Percentiles rank a stretch among this genome's conserved stretches.
phyloP scores from a whole-genome alignment of 2,888 invertebrate species.

The Pomacea canaliculata region DNA sequence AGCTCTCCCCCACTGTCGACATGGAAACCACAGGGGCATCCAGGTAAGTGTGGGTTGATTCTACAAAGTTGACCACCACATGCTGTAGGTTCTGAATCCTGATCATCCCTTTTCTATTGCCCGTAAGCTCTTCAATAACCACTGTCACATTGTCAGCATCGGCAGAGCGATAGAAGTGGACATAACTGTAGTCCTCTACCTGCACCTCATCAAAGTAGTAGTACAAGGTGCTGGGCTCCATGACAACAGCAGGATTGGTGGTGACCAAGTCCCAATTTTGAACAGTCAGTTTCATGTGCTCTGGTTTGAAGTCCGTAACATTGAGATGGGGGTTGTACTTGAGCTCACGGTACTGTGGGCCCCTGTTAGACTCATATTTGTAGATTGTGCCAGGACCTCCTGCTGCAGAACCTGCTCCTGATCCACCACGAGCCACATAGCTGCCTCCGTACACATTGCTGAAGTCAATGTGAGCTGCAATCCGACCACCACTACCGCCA shows the following conservation, averaged over 20 bases:
- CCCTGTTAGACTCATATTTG: constrained; percentile 53
- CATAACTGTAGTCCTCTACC: constrained; percentile 52
- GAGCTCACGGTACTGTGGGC: constrained; percentile 55
- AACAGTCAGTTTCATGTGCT: constrained; percentile 49
- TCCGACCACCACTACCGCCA: constrained; percentile 55
- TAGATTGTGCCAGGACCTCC: constrained; percentile 58
- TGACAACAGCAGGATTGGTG: constrained; percentile 50
- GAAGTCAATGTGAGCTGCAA: constrained; percentile 46
- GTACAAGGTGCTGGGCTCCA: constrained; percentile 45
- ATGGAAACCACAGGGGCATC: constrained; percentile 58
- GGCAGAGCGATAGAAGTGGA: constrained; percentile 53
- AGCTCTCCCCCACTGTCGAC: constrained; percentile 51
- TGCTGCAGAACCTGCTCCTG: constrained; percentile 24
- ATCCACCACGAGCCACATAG: constrained; percentile 48
- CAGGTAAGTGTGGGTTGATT: constrained; percentile 54
- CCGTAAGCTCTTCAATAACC: constrained; percentile 51
- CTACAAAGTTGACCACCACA: constrained; percentile 47
- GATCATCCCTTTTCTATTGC: constrained; percentile 53
- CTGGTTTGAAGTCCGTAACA: constrained; percentile 44
- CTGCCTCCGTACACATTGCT: constrained; percentile 47
- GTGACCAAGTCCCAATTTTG: constrained; percentile 45
- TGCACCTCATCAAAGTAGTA: constrained; percentile 56
- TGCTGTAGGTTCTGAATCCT: constrained; percentile 48
- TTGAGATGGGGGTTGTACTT: constrained; percentile 55
- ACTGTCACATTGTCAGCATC: constrained; percentile 41